Evolutionary conservation across 2,888 invertebrate genomes (phyloP).

Genomic region (Antitype chi): DNA sequence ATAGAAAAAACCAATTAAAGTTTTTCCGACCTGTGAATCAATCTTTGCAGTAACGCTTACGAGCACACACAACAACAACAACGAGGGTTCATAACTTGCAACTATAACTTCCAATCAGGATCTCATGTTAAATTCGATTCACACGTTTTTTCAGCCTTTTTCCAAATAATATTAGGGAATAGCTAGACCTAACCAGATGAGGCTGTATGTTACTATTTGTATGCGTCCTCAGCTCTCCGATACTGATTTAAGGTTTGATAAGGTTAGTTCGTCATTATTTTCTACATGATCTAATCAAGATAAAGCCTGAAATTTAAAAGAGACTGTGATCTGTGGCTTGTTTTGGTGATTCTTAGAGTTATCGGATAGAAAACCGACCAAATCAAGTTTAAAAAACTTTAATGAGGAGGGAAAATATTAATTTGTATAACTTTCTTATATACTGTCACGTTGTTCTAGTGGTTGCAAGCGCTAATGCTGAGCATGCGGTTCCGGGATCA

Average conservation of each 20-base stretch:
- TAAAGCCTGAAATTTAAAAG: background rate
- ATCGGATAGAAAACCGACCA: background rate
- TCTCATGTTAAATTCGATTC: background rate
- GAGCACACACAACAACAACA: too few relatives aligned
- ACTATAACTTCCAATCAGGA: background rate
- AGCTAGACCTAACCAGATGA: background rate
- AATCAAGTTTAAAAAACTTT: background rate
- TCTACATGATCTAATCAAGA: background rate
- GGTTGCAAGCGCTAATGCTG: too few relatives aligned
- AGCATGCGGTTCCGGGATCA: too few relatives aligned
- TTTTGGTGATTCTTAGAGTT: background rate
- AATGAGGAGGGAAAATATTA: background rate
- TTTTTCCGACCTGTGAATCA: background rate
- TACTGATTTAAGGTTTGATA: too few relatives aligned
- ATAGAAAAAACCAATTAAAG: too few relatives aligned
- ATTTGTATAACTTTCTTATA: too few relatives aligned
- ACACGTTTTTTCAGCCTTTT: background rate
- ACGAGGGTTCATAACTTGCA: background rate
- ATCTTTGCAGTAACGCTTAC: background rate
- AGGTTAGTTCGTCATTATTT: background rate
- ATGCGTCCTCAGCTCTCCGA: background rate
- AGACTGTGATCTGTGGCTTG: background rate
- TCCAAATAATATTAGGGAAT: background rate
- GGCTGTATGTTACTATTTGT: background rate
- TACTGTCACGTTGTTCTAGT: too few relatives aligned